Evolutionary conservation across 2,797 vertebrate genomes (phyloP).

Genomic region (Anolis apletophallus): DNA sequence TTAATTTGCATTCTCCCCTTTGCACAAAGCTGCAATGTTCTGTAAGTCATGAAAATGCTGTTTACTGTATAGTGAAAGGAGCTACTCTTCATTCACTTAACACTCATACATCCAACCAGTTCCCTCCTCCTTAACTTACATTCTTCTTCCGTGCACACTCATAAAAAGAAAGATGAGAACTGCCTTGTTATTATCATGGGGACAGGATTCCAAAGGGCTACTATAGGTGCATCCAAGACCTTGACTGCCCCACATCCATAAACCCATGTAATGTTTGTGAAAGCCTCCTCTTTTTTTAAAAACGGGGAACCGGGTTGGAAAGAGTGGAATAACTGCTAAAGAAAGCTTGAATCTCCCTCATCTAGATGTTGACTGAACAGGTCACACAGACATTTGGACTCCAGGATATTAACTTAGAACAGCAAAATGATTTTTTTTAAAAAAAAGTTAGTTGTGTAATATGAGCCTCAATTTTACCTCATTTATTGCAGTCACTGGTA

Average conservation of each 20-base stretch:
- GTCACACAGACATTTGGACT: neutral
- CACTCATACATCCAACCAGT: slow-evolving; percentile 33
- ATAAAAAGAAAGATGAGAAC: neutral
- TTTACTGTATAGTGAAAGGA: slow-evolving; percentile 22
- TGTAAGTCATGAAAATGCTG: slow-evolving; percentile 65
- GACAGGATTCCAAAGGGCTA: neutral
- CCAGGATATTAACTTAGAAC: neutral
- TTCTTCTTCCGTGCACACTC: neutral
- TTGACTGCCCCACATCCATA: neutral
- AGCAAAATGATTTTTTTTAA: neutral
- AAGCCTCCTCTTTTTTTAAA: neutral
- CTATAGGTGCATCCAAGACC: neutral
- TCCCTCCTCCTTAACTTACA: neutral
- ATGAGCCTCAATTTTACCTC: neutral
- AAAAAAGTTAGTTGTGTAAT: neutral
- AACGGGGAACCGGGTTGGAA: neutral
- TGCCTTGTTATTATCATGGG: slow-evolving; percentile 37
- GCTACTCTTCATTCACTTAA: slow-evolving; percentile 57
- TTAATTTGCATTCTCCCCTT: slow-evolving; percentile 60
- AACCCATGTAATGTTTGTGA: neutral
- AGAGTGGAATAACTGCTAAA: neutral
- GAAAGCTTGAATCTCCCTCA: neutral
- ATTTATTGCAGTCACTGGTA: neutral
- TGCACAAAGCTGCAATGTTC: slow-evolving; percentile 66
- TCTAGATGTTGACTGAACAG: neutral